Base-by-base conservation (phyloP, 1,140 invertebrate genomes). In the Batillaria attramentaria region DNA sequence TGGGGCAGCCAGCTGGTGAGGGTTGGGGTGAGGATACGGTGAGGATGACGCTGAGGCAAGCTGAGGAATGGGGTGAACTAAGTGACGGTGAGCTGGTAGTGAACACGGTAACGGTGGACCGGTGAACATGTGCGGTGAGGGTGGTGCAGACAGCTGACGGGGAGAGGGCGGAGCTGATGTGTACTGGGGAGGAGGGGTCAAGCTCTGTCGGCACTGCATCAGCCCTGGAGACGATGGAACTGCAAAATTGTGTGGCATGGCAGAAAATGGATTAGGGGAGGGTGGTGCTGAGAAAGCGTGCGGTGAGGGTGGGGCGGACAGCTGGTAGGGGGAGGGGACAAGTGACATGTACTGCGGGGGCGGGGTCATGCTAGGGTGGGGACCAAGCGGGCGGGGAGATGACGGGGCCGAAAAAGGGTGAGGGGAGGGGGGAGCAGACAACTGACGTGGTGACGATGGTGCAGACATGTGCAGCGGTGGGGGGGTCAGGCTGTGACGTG, bases 381-480 rank as follows among this genome's bases (percentile, higher is more conserved):
- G n/a, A 24, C 57, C 35, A 39, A 62, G 35, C 54, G 37, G 73
- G 8, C 73, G 54, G 6, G 73, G 73, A 31, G 73, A 75, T 2
- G 73, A 54, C 10, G 73, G 73, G 10, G 73, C 73, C 3, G 73
- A 75, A 33, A 75, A 62, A 39, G 54, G 54, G 39, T 62, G 73
- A 31, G 73, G 73, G 39, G 73, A 75, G 39, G 54, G 37, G 0
- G 73, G 73, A 20, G 73, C 73, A 2, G 73, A 75, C 37, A 75
- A 57, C 37, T 75, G 73, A 1, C 73, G 73, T 2, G 73, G 73
- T 31, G 73, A 75, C 10, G 73, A 33, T 10, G 73, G 73, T 13
- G 73, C 73, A 42, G 73, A 75, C 73, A 75, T 75, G 54, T 75
- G 73, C 54, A 62, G 73, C n/a, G 73, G 57, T 50, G 73, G 73